Evolutionary conservation across 2,888 invertebrate species (phyloP), one percentile per base, ranked within the genome.

Genomic region (Allolobophora icterica): DNA sequence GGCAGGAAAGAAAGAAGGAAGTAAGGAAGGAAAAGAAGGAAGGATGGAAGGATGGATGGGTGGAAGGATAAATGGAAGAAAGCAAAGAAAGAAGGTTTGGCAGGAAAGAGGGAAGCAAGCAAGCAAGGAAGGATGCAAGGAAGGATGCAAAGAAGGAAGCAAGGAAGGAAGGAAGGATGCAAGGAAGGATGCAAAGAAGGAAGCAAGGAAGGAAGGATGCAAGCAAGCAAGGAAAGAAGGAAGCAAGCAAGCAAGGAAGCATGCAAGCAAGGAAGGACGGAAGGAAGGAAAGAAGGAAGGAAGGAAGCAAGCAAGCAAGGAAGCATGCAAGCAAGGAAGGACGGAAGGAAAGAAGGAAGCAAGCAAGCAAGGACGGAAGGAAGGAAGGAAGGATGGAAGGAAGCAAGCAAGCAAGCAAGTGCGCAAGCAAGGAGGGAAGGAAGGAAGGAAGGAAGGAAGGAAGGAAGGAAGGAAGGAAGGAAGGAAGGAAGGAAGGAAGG

Each of bases 261-360:
- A 91, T 91, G 91, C 91, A 91, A 92, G 92, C 91, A 91, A 92
- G 92, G 91, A 92, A 91, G 92, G 92, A 92, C 91, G 92, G 91
- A 92, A 92, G 92, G 91, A 92, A 92, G 92, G 92, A 92, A 92
- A 91, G 91, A 92, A 92, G 92, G 91, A 90, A 92, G 92, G 92
- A 92, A 92, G 92, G 92, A 91, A 91, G 92, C 91, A 92, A 91
- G 92, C 91, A 91, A 92, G 90, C 91, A 91, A 91, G 92, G 92
- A 92, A 91, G 92, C 91, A 92, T 91, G 92, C 89, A 89, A 71
- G 90, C 91, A 89, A 91, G 91, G 89, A 89, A 91, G 87, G 91
- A 90, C 2, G 13, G 42, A 13, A 42, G 13, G 42, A 11, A 42
- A 42, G 42, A 13, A 42, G 13, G 42, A 13, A 42, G 84, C 71